Evolutionary conservation across 1,140 invertebrate genomes (phyloP), one percentile per base, ranked within the genome.

Genomic region (Paralvinella palmiformis): DNA sequence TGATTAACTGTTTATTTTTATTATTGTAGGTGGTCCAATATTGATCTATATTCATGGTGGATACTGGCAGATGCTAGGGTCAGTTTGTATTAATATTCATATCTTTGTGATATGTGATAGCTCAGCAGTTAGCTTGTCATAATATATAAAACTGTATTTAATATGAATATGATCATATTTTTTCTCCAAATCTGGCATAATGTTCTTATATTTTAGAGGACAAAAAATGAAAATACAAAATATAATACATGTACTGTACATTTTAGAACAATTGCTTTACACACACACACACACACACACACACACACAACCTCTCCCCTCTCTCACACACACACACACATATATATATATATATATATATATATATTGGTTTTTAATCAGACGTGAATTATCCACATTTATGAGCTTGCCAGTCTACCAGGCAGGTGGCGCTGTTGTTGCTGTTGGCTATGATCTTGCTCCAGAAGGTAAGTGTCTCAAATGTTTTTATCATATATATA

Each of bases 11-110:
- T n/a, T n/a, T n/a, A n/a, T n/a, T n/a, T n/a, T n/a, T n/a, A n/a
- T n/a, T n/a, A n/a, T 81, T 76, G 13, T 71, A 89, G 87, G 86
- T 73, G 83, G 86, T 13, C 87, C 89, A 0, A 86, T 91, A 48
- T 85, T 91, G 53, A 83, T 91, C 2, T 91, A 85, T 71, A 83
- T 92, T 22, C 90, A 92, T 74, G 91, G 91, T 3, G 91, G 91
- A 22, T 91, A 88, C 70, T 93, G 90, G 90, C 87, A 89, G 73
- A 81, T 84, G 67, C 72, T 89, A 6, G 50, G 64, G 73, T 74
- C 65, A 45, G 22, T 45, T 3, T 4, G 7, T n/a, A 24, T 31
- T n/a, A 24, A n/a, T 45, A 24, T 3, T 3, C 17, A 27, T 22
- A 17, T 48, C 36, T 36, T 31, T 22, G 24, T 61, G 22, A 45